phyloP scores from a whole-genome alignment of 2,113 vertebrate species.

The Oophaga pumilio region DNA sequence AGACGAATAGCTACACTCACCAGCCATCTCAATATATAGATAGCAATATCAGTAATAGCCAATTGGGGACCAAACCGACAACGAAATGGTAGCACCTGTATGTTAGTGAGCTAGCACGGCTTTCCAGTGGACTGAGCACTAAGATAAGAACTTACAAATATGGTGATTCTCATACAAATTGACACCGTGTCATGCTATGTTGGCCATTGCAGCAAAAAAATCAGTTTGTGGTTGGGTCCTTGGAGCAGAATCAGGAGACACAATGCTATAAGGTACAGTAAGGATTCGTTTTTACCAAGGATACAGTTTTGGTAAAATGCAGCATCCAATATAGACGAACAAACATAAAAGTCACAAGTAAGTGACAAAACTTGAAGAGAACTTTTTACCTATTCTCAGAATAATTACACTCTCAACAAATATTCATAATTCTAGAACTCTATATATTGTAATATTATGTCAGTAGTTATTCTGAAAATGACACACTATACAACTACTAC shows the following conservation, averaged over 20 bases:
- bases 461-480: background rate
- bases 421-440: background rate
- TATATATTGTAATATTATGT: background rate
- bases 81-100: background rate
- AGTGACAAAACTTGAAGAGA: background rate
- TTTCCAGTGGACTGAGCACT: background rate
- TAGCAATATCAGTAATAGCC: background rate
- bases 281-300: background rate
- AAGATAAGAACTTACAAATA: slow-evolving; percentile 4
- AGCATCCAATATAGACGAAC: background rate
- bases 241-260: background rate
- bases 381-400: background rate
- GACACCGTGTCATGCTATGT: background rate
- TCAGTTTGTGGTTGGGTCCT: slow-evolving; percentile 13
- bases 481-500: background rate
- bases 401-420: background rate
- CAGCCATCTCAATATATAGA: background rate
- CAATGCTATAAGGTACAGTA: background rate
- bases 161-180: background rate
- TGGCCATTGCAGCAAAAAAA: background rate
- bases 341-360: background rate
- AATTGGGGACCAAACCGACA: background rate
- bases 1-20: background rate
- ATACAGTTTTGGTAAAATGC: background rate
- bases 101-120: background rate